A percentile compares a stretch with the other conserved stretches of the same genome.
phyloP scores from a whole-genome alignment of 2,888 invertebrate genomes.

The Chloromyia formosa region DNA sequence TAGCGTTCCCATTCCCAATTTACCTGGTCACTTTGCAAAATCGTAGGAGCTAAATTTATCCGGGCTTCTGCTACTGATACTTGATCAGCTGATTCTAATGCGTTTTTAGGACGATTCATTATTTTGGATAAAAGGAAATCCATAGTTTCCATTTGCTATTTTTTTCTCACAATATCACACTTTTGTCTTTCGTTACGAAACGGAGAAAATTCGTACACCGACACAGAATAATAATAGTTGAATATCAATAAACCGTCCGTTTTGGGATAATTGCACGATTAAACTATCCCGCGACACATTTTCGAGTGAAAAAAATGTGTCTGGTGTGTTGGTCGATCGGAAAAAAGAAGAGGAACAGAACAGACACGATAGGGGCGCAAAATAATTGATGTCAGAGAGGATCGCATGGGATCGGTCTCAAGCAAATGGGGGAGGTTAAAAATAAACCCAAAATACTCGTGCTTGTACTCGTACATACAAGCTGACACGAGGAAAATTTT shows the following conservation, averaged over 20 bases:
- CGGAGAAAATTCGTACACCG: background rate
- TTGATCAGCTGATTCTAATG: slow-evolving; percentile 52
- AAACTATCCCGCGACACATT: slow-evolving; percentile 13
- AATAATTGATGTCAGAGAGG: slow-evolving; percentile 30
- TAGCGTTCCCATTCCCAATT: no score
- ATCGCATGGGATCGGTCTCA: background rate
- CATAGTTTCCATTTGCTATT: slow-evolving; percentile 52
- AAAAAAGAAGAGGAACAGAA: slow-evolving; percentile 9
- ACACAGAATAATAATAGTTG: slow-evolving; percentile 3
- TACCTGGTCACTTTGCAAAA: no score
- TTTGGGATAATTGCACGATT: slow-evolving; percentile 39
- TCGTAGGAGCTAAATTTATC: background rate
- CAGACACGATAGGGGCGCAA: slow-evolving; percentile 9
- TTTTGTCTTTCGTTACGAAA: background rate
- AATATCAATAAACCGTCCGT: slow-evolving; percentile 15
- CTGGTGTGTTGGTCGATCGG: background rate
- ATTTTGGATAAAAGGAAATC: slow-evolving; percentile 61
- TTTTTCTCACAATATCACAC: background rate
- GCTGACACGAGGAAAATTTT: background rate
- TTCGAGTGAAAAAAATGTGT: slow-evolving; percentile 11
- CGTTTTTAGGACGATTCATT: slow-evolving; percentile 60
- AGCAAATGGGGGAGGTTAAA: slow-evolving; percentile 10
- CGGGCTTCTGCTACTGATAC: background rate
- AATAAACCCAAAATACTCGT: slow-evolving; percentile 26
- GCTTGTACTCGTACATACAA: slow-evolving; percentile 8